Evolutionary conservation across 2,113 vertebrate genomes (phyloP).

Genomic region (Tenebrosternarchus preto): DNA sequence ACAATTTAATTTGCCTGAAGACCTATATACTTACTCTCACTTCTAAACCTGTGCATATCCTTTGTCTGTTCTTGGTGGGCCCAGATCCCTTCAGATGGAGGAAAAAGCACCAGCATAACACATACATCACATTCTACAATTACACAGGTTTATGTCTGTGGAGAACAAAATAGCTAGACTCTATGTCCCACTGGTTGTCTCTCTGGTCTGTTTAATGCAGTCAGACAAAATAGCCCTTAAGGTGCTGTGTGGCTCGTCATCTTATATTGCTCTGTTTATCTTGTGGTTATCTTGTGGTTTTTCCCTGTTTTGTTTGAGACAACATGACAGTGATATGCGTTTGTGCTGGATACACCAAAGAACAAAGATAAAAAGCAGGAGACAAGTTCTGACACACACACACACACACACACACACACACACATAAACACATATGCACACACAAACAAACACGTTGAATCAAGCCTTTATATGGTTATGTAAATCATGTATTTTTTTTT

Average conservation of each 20-base stretch:
- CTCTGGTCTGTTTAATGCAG: no score
- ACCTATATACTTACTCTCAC: no score
- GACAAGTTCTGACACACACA: constrained; percentile 16
- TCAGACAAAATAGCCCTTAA: neutral
- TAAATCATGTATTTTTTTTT: constrained; percentile 43
- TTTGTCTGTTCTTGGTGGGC: no score
- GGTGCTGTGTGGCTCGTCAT: neutral
- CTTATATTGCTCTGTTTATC: neutral
- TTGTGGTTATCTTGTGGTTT: neutral
- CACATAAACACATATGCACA: constrained; percentile 10
- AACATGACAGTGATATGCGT: constrained; percentile 37
- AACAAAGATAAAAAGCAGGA: neutral
- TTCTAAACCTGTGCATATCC: no score
- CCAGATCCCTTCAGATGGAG: no score
- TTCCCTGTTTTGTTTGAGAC: neutral
- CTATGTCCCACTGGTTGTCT: no score
- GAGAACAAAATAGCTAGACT: neutral
- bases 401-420: constrained; percentile 22
- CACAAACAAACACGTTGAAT: constrained; percentile 19
- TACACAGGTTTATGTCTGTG: neutral
- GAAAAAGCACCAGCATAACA: no score
- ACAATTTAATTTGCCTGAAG: no score
- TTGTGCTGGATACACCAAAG: constrained; percentile 45
- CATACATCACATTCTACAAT: no score
- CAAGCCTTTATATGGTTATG: constrained; percentile 7